Evolutionary conservation across 2,113 vertebrate species (phyloP).

Genomic region (Tragulus kanchil): DNA sequence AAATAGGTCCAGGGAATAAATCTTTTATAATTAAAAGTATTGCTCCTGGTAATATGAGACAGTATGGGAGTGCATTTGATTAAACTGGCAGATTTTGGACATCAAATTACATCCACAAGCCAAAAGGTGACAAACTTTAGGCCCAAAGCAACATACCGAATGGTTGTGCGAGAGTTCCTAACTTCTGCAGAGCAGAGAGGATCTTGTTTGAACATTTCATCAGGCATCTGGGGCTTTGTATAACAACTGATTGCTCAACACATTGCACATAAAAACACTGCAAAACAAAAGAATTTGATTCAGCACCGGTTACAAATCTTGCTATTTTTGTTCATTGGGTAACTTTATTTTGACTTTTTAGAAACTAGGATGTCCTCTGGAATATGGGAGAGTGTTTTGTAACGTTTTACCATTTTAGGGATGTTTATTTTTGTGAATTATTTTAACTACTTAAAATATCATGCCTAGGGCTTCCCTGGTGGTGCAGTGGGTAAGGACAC

Average conservation of each 20-base stretch:
- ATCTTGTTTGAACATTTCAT: not conserved
- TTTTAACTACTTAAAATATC: conserved; percentile 27
- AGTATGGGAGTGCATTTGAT: not conserved
- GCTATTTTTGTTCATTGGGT: conserved; percentile 23
- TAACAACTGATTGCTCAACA: conserved; percentile 35
- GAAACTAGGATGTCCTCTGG: conserved; percentile 8
- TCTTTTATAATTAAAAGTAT: conserved; percentile 8
- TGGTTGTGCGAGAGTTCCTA: not conserved
- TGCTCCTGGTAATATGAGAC: conserved; percentile 5
- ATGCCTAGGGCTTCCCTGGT: too few species aligned
- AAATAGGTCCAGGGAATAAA: not conserved
- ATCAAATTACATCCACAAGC: not conserved
- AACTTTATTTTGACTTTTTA: conserved; percentile 27
- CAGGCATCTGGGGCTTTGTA: not conserved
- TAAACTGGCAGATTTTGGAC: conserved; percentile 35
- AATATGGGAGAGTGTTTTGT: not conserved
- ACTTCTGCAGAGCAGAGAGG: not conserved
- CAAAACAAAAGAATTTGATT: conserved; percentile 49
- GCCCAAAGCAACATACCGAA: not conserved
- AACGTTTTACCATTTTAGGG: not conserved
- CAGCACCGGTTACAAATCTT: not conserved
- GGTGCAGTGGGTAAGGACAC: too few species aligned
- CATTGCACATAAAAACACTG: not conserved
- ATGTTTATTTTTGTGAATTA: not conserved
- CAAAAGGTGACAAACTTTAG: not conserved